A percentile compares a stretch with the other conserved stretches of the same genome.
Conservation (phyloP, 2,113 vertebrate genomes). For the Callipepla squamata region DNA sequence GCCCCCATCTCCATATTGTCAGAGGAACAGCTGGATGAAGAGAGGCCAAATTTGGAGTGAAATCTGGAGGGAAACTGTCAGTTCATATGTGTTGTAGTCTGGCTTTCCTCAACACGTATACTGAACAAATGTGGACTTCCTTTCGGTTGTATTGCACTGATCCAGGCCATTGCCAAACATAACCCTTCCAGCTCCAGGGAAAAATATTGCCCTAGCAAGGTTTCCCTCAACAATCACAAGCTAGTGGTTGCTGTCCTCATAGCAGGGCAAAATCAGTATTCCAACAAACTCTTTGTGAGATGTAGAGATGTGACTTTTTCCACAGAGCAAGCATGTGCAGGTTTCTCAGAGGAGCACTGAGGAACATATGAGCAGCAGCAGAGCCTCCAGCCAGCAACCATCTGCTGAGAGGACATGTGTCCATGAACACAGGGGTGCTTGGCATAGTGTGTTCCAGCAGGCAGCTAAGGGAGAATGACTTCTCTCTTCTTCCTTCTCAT, state of each 20-base stretch:
- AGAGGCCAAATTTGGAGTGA: not conserved
- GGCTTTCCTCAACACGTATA: not conserved
- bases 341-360: not conserved
- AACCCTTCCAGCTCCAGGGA: not conserved
- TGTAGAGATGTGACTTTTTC: not conserved
- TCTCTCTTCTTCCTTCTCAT: not conserved
- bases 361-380: not conserved
- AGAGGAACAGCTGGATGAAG: not conserved
- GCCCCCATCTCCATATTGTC: not conserved
- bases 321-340: not conserved
- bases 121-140: not conserved
- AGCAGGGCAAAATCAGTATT: not conserved
- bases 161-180: not conserved
- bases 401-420: not conserved
- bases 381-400: not conserved
- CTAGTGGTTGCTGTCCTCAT: not conserved
- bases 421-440: not conserved
- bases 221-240: not conserved
- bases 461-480: not conserved
- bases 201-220: not conserved
- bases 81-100: accelerated
- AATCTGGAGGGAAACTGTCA: not conserved
- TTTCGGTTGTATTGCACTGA: not conserved
- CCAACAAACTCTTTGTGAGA: not conserved
- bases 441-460: not conserved